Evolutionary conservation across 92 coral and sea anemone genomes (phyloP).

Genomic region (Porites divaricata): DNA sequence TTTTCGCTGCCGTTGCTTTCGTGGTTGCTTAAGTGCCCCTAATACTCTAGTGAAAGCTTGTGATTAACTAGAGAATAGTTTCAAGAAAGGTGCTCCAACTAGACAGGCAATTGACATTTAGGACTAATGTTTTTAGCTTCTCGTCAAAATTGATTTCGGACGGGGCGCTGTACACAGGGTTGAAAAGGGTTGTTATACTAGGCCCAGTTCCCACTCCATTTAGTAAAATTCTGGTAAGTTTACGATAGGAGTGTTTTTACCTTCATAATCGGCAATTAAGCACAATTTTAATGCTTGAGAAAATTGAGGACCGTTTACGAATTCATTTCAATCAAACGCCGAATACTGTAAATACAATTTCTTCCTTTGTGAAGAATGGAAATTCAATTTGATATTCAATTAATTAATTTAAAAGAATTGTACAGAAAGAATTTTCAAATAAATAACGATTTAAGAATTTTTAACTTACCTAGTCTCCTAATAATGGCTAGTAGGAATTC

Average conservation of each 20-base stretch:
- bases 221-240: background rate
- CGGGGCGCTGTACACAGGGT: no score
- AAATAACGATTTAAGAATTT: slow-evolving; percentile 19
- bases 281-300: slow-evolving; percentile 5
- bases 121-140: no score
- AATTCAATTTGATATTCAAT: slow-evolving; percentile 18
- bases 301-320: background rate
- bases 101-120: no score
- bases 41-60: no score
- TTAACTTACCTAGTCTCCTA: no score
- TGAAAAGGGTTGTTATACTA: background rate
- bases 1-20: no score
- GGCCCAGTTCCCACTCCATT: slow-evolving; percentile 1
- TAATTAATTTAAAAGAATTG: slow-evolving; percentile 23
- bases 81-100: no score
- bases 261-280: background rate
- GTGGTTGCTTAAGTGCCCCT: no score
- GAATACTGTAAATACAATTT: slow-evolving; percentile 15
- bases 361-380: background rate
- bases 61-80: no score
- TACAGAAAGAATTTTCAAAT: slow-evolving; percentile 36
- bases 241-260: background rate
- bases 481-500: no score
- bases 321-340: background rate
- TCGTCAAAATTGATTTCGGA: no score